A percentile compares a stretch with the other conserved stretches of the same genome.
Evolutionary conservation across 1,140 invertebrate species (phyloP).

Genomic region (Drosophila equinoxialis): DNA sequence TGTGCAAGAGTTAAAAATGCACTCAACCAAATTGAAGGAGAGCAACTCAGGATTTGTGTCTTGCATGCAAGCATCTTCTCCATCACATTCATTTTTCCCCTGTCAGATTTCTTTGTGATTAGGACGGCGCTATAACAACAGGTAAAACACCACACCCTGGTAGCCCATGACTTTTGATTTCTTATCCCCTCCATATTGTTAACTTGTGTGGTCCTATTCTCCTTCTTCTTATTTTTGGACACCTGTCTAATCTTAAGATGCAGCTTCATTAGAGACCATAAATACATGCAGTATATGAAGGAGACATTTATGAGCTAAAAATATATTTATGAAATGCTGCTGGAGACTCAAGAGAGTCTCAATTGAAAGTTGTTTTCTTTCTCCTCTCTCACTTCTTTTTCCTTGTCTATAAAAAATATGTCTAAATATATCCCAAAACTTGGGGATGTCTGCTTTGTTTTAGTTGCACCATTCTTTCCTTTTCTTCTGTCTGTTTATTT

Average conservation of each 20-base stretch:
- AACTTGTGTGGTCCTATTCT: slow-evolving; percentile 34
- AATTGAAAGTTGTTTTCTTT: neutral
- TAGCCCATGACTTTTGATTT: slow-evolving; percentile 39
- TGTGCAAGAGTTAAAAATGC: slow-evolving; percentile 39
- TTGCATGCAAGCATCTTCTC: slow-evolving; percentile 3
- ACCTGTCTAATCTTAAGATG: slow-evolving; percentile 33
- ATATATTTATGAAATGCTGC: slow-evolving; percentile 13
- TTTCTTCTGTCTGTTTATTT: slow-evolving; percentile 36
- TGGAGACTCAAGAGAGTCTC: neutral
- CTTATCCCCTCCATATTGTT: neutral
- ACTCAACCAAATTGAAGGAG: slow-evolving; percentile 36
- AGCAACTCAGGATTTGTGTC: slow-evolving; percentile 34
- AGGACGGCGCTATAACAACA: slow-evolving; percentile 8
- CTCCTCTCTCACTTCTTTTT: neutral
- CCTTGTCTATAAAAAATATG: slow-evolving; percentile 57
- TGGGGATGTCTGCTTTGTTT: slow-evolving; percentile 33
- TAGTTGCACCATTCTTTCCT: too few relatives aligned
- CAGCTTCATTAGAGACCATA: slow-evolving; percentile 39
- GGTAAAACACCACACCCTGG: slow-evolving; percentile 4
- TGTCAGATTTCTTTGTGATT: slow-evolving; percentile 44
- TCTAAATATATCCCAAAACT: slow-evolving; percentile 16
- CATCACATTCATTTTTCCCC: slow-evolving; percentile 16
- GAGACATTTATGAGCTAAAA: slow-evolving; percentile 31
- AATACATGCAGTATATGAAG: slow-evolving; percentile 2
- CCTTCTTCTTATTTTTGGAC: slow-evolving; percentile 1